Evolutionary conservation across 2,113 vertebrate species (phyloP), one percentile per base, ranked within the genome.

Genomic region (Bettongia penicillata): DNA sequence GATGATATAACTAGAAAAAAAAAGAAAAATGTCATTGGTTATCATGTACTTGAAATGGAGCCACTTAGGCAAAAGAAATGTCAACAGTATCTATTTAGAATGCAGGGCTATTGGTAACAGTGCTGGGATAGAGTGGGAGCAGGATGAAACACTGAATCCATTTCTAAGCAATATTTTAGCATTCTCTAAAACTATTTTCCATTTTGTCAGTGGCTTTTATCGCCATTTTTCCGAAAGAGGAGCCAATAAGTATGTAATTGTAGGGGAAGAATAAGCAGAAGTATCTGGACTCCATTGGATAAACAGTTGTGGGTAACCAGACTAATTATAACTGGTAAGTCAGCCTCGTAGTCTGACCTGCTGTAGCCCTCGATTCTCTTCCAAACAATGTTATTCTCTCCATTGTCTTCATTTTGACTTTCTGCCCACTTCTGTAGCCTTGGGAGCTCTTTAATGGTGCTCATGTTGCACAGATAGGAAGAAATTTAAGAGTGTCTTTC

Each of bases 141-240:
- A 96, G 93, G 96, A 96, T 96, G 98, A 94, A 92, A 93, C 47
- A 92, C 92, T 93, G 93, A 96, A 93, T 94, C 93, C 91, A 52
- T 91, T 91, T 93, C 52, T 96, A 94, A 96, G 97, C 94, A 95
- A 47, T 92, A 90, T 96, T 95, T 96, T 91, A 14, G 91, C 57
- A 93, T 96, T 94, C 49, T 93, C 22, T 92, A 47, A 91, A 91
- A 68, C 16, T 25, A 0, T 53, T 91, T 94, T 95, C 90, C 89
- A 89, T 84, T 51, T 93, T 61, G 48, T 90, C 53, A 49, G 52
- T 91, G 2, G 24, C 25, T 57, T 14, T 93, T 89, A 91, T 91
- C 89, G 51, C n/a, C 6, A 61, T 90, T 96, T 94, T 91, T 94
- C 55, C 77, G 0, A 93, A 90, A 50, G 77, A 47, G 43, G 3